Conservation (phyloP, 1,140 invertebrate genomes). For the Achroia grisella region DNA sequence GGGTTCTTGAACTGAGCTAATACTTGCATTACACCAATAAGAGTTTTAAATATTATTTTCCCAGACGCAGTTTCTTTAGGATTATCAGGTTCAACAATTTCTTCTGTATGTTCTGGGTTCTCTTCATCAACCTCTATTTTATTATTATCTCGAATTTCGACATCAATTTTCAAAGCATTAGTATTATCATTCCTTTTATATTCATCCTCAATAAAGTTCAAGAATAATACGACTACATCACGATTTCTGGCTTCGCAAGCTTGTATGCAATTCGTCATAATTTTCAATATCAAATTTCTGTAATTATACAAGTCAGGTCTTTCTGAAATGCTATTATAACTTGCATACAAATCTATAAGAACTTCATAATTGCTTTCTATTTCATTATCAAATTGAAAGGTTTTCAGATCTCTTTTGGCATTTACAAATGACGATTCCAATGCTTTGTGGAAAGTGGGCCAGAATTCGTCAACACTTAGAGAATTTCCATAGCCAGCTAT, state of each 20-base stretch:
- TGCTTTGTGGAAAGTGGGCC: slow-evolving; percentile 81
- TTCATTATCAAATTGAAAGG: slow-evolving; percentile 48
- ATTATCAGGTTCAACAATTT: slow-evolving; percentile 40
- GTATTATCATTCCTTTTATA: slow-evolving; percentile 57
- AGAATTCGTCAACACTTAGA: slow-evolving; percentile 81
- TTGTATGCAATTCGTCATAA: slow-evolving; percentile 81
- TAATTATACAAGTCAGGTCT: slow-evolving; percentile 84
- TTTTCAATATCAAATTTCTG: slow-evolving; percentile 86
- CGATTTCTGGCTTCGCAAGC: slow-evolving; percentile 86
- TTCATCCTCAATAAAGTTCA: slow-evolving; percentile 84
- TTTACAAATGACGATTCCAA: slow-evolving; percentile 67
- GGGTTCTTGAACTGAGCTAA: slow-evolving; percentile 89
- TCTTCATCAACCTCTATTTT: slow-evolving; percentile 54
- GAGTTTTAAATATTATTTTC: slow-evolving; percentile 75
- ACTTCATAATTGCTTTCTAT: slow-evolving; percentile 36
- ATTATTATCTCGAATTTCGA: slow-evolving; percentile 35
- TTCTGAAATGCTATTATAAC: slow-evolving; percentile 63
- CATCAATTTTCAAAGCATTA: slow-evolving; percentile 52
- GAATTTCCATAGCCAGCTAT: slow-evolving; percentile 82
- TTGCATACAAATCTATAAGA: slow-evolving; percentile 42
- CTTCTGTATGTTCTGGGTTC: slow-evolving; percentile 30
- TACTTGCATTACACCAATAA: slow-evolving; percentile 83
- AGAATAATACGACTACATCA: slow-evolving; percentile 84
- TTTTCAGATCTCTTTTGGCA: slow-evolving; percentile 46
- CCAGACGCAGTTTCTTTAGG: slow-evolving; percentile 55